Conservation (phyloP, 1,140 invertebrate genomes). For the Pentalonia nigronervosa region DNA sequence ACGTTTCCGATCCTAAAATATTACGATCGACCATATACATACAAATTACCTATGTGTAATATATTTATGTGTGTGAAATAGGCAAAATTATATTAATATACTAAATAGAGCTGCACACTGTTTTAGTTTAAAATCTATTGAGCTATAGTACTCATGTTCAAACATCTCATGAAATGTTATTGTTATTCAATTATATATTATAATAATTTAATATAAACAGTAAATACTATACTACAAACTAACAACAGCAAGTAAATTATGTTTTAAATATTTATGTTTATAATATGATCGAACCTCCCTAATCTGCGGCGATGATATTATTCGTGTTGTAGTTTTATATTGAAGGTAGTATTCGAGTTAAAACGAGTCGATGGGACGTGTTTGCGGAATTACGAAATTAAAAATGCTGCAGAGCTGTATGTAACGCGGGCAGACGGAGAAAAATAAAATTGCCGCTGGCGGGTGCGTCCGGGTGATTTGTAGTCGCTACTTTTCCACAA, state of each 20-base stretch:
- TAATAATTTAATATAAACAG: not conserved
- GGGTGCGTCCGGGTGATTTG: slow-evolving; percentile 39
- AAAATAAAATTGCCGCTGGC: not conserved
- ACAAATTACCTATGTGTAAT: not conserved
- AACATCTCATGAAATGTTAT: not conserved
- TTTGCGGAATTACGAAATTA: slow-evolving; percentile 1
- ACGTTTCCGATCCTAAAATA: not conserved
- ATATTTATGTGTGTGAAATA: too few species aligned
- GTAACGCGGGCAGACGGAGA: too few species aligned
- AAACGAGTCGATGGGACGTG: not conserved
- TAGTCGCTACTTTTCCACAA: slow-evolving; percentile 27
- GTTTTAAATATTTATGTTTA: not conserved
- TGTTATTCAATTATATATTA: not conserved
- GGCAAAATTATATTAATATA: not conserved
- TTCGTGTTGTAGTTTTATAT: not conserved
- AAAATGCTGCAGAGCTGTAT: not conserved
- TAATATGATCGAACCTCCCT: not conserved
- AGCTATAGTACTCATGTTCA: not conserved
- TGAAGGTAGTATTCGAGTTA: not conserved
- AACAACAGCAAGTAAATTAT: not conserved
- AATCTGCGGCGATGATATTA: not conserved
- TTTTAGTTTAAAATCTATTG: not conserved
- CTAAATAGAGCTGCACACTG: not conserved
- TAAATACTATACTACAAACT: not conserved
- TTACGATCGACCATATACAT: not conserved